phyloP scores from a whole-genome alignment of 2,888 invertebrate species.

The Stenurella melanura region DNA sequence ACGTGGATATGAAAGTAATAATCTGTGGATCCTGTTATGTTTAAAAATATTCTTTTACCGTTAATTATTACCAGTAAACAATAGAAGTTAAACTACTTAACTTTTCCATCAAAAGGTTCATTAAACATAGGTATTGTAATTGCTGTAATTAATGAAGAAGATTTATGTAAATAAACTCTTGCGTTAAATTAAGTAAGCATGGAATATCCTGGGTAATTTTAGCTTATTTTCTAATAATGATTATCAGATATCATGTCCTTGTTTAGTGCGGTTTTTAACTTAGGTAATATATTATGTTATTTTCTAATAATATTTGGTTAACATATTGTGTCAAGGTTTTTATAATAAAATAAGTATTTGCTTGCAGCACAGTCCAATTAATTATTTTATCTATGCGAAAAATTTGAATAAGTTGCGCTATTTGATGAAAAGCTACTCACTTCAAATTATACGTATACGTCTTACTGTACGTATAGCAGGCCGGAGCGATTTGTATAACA shows the following conservation, averaged over 20 bases:
- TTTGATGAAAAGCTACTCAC: not conserved
- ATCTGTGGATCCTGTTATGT: too few species aligned
- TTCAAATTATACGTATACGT: not conserved
- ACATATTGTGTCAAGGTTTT: conserved; percentile 32
- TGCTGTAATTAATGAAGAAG: conserved; percentile 3
- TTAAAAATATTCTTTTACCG: not conserved
- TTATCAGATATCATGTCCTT: conserved; percentile 21
- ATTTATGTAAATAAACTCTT: not conserved
- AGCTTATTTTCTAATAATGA: conserved; percentile 20
- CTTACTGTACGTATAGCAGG: too few species aligned
- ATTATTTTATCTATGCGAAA: not conserved
- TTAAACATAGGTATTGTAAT: not conserved
- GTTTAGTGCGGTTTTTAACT: conserved; percentile 8
- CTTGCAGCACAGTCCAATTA: not conserved
- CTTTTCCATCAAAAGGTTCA: not conserved
- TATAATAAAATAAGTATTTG: conserved; percentile 2
- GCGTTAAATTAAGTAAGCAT: not conserved
- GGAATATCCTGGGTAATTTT: conserved; percentile 1
- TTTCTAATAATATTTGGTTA: conserved; percentile 37
- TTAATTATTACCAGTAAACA: not conserved
- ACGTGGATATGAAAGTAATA: too few species aligned
- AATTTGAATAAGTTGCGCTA: not conserved
- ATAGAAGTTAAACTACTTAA: not conserved
- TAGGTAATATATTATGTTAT: conserved; percentile 18
- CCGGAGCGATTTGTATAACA: too few species aligned